Percentiles rank a stretch among this genome's conserved stretches.
phyloP scores from a whole-genome alignment of 2,113 vertebrate species.

The Potamarius usumacintae region DNA sequence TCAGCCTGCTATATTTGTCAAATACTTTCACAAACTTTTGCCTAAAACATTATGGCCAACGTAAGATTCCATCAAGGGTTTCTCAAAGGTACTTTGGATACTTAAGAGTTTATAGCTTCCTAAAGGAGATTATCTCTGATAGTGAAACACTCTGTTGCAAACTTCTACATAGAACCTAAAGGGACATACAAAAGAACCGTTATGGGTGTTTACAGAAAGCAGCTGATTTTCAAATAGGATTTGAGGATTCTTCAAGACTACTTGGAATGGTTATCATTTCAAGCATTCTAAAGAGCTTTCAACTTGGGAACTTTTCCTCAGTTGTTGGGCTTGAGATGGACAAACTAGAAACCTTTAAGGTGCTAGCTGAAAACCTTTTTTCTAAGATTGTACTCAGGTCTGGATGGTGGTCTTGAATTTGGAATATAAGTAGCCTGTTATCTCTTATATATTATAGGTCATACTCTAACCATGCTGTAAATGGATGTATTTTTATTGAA shows the following conservation, averaged over 20 bases:
- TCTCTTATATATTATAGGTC: background rate
- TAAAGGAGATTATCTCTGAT: background rate
- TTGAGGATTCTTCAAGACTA: background rate
- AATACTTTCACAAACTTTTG: too few species aligned
- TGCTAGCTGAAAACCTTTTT: background rate
- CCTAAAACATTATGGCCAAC: background rate
- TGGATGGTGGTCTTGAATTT: background rate
- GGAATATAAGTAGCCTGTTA: background rate
- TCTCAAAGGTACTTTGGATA: background rate
- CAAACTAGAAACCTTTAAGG: background rate
- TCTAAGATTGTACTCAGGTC: background rate
- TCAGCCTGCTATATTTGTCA: background rate
- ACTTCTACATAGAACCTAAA: background rate
- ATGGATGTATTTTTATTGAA: background rate
- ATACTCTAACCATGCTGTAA: background rate
- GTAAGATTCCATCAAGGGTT: background rate
- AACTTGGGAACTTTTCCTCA: background rate
- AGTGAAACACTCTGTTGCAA: background rate
- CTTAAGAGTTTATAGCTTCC: background rate
- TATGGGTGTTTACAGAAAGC: background rate
- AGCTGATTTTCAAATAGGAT: background rate
- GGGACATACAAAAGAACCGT: background rate
- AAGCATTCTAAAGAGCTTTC: background rate
- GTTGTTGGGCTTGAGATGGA: background rate
- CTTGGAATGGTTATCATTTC: background rate